A percentile compares a stretch with the other conserved stretches of the same genome.
These are phyloP conservation scores for Phthorimaea operculella DNA, from an alignment of 1,140 invertebrate genomes.

Conservation along the genomic window DNA sequence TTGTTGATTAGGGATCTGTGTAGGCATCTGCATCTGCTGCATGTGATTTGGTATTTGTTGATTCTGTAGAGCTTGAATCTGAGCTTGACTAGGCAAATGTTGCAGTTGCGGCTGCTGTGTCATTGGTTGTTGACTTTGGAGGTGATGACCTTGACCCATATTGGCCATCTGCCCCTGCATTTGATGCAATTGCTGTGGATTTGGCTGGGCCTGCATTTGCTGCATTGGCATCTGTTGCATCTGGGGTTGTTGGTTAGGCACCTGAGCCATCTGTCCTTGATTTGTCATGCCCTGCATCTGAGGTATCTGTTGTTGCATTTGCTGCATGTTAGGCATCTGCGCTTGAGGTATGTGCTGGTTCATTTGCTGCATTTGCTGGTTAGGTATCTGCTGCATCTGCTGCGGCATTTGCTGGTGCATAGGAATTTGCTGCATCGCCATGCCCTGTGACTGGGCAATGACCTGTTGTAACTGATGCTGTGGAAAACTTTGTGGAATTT, in stretches of 20 bases:
- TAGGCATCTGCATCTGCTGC: slow-evolving; percentile 64
- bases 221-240: slow-evolving; percentile 67
- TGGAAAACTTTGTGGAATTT: slow-evolving; percentile 68
- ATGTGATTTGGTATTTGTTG: slow-evolving; percentile 66
- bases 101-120: slow-evolving; percentile 62
- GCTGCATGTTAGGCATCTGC: slow-evolving; percentile 60
- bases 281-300: slow-evolving; percentile 64
- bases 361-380: slow-evolving; percentile 67
- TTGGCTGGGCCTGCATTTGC: slow-evolving; percentile 62
- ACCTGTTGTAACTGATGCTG: slow-evolving; percentile 69
- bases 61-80: slow-evolving; percentile 63
- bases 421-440: slow-evolving; percentile 64
- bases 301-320: slow-evolving; percentile 63
- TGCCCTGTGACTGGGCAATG: slow-evolving; percentile 62
- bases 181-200: slow-evolving; percentile 51
- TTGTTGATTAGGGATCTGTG: slow-evolving; percentile 58
- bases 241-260: slow-evolving; percentile 59
- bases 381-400: slow-evolving; percentile 63
- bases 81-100: slow-evolving; percentile 62
- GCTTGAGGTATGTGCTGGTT: slow-evolving; percentile 59
- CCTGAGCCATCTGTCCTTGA: slow-evolving; percentile 58
- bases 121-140: slow-evolving; percentile 53
- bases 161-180: slow-evolving; percentile 63
- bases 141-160: slow-evolving; percentile 50
- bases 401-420: slow-evolving; percentile 65